These are phyloP conservation scores for Nothobranchius kuhntae DNA, from an alignment of 2,113 vertebrate genomes.

Conservation along the genomic window DNA sequence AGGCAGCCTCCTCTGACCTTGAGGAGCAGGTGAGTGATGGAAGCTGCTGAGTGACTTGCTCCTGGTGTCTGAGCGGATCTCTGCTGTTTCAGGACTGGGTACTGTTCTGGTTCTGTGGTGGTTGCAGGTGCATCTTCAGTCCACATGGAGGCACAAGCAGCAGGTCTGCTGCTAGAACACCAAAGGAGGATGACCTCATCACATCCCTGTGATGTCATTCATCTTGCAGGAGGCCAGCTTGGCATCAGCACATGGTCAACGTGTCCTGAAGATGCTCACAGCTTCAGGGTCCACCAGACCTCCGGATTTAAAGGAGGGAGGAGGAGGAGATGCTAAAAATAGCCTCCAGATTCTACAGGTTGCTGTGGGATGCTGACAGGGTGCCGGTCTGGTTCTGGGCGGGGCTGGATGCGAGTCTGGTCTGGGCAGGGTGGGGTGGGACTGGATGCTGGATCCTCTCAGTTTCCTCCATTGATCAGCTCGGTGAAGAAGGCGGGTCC, in stretches of 20 bases:
- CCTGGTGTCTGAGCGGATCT: too few relatives aligned
- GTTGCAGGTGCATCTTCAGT: constrained; percentile 8
- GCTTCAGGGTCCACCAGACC: neutral
- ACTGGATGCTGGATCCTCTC: constrained; percentile 29
- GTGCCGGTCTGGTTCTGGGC: constrained; percentile 24
- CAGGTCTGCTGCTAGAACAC: neutral
- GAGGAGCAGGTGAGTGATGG: too few relatives aligned
- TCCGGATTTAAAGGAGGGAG: neutral
- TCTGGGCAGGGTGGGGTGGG: constrained; percentile 32
- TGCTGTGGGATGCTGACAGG: constrained; percentile 39
- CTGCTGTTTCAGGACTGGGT: too few relatives aligned
- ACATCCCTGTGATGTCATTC: constrained; percentile 40
- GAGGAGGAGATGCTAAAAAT: constrained; percentile 43
- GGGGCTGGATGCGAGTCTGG: constrained; percentile 36
- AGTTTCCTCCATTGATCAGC: constrained; percentile 70
- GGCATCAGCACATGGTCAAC: constrained; percentile 10
- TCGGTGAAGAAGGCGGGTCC: constrained; percentile 35
- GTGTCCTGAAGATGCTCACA: neutral
- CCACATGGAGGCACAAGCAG: constrained; percentile 55
- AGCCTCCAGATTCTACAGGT: constrained; percentile 47
- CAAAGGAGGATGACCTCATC: neutral
- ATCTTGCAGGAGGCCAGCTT: constrained; percentile 20
- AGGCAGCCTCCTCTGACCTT: too few relatives aligned
- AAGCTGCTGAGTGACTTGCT: too few relatives aligned
- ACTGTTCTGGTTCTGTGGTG: too few relatives aligned